Evolutionary conservation across 53 echinoderm and acorn worm species (phyloP).

Genomic region (Glandiceps talaboti): DNA sequence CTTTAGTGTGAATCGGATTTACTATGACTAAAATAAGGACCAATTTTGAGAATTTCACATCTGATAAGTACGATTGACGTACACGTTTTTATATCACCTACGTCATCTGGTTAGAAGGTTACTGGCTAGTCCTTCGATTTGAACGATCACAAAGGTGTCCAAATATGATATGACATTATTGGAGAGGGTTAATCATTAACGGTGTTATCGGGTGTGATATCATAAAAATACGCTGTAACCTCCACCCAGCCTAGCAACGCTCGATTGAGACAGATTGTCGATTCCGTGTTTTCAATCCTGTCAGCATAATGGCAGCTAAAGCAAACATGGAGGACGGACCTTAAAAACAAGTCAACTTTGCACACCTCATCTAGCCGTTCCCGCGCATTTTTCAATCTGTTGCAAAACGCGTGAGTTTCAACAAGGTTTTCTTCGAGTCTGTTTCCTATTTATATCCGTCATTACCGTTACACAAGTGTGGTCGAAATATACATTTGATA

Average conservation of each 20-base stretch:
- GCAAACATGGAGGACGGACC: neutral
- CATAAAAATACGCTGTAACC: neutral
- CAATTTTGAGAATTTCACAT: too few species aligned
- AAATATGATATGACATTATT: neutral
- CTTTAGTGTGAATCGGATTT: too few species aligned
- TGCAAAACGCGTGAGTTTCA: too few species aligned
- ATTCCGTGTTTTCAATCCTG: neutral
- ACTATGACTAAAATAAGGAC: too few species aligned
- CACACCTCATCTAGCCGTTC: neutral
- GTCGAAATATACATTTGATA: too few species aligned
- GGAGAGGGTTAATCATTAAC: neutral
- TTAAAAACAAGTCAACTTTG: neutral
- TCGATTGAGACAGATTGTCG: neutral
- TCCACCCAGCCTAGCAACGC: neutral
- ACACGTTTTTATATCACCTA: neutral
- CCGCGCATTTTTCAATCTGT: neutral
- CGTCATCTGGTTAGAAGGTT: neutral
- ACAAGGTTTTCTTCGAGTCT: too few species aligned
- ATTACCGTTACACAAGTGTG: too few species aligned
- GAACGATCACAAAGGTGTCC: neutral
- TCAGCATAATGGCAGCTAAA: neutral
- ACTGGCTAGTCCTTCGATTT: neutral
- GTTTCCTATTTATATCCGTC: too few species aligned
- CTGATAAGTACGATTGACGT: neutral
- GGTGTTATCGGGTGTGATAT: neutral